Percentiles rank a stretch among this genome's conserved stretches.
phyloP scores from a whole-genome alignment of 2,113 vertebrate genomes.

The Anoura caudifer region DNA sequence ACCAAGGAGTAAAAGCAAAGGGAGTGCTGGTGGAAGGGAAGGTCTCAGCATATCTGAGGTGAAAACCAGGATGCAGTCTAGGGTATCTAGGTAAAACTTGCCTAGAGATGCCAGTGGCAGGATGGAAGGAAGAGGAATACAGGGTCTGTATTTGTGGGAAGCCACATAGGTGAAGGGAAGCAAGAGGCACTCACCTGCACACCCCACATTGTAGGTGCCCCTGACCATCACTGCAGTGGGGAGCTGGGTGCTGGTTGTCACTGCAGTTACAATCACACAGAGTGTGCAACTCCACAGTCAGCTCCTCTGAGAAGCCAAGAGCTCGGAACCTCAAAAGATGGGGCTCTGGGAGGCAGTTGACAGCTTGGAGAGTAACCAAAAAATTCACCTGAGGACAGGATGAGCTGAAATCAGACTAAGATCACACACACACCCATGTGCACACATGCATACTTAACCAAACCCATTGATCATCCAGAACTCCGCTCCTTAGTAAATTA shows the following conservation, averaged over 20 bases:
- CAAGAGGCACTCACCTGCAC: conserved; percentile 78
- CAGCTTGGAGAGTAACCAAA: conserved; percentile 75
- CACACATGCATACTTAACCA: accelerated
- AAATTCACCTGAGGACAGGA: conserved; percentile 78
- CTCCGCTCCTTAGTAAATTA: not conserved
- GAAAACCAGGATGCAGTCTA: not conserved
- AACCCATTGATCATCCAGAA: not conserved
- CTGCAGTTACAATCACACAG: conserved; percentile 81
- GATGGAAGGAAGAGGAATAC: not conserved
- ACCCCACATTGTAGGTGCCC: conserved; percentile 82
- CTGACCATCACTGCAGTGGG: conserved; percentile 72
- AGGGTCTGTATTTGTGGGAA: not conserved
- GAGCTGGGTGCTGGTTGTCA: conserved; percentile 47
- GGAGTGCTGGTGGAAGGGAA: not conserved
- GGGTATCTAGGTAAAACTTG: not conserved
- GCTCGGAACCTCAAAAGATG: conserved; percentile 72
- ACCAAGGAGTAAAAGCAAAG: not conserved
- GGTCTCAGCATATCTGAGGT: not conserved
- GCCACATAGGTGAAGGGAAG: not conserved
- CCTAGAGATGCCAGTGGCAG: not conserved
- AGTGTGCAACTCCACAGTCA: conserved; percentile 77
- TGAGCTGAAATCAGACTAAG: not conserved
- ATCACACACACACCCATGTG: accelerated
- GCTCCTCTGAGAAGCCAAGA: conserved; percentile 83
- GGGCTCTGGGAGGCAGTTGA: conserved; percentile 66